These are phyloP conservation scores for Pasiphila rectangulata DNA, from an alignment of 2,888 invertebrate species.

Conservation along the genomic window DNA sequence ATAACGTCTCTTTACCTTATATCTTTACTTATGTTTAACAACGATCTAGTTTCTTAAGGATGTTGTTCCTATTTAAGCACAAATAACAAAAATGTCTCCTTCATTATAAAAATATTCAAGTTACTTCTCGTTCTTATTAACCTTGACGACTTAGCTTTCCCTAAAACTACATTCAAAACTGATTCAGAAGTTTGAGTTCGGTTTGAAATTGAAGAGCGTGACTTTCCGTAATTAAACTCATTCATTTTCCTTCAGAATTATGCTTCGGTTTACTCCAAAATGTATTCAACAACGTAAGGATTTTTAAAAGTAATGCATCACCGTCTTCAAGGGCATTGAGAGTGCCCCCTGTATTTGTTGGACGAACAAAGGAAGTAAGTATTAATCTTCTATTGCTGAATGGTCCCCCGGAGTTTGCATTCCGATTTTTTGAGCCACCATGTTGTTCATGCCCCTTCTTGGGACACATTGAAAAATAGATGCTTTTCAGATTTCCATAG, in stretches of 20 bases:
- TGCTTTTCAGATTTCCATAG: neutral
- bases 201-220: conserved; percentile 22
- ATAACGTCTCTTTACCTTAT: too few species aligned
- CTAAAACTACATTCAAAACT: conserved; percentile 1
- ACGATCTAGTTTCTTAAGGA: too few species aligned
- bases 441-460: conserved; percentile 46
- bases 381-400: conserved; percentile 71
- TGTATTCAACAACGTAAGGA: conserved; percentile 17
- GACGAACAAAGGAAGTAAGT: conserved; percentile 63
- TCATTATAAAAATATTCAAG: too few species aligned
- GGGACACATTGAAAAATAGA: conserved; percentile 26
- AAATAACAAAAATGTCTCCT: too few species aligned
- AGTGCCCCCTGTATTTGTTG: conserved; percentile 51
- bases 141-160: too few species aligned
- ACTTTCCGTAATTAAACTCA: conserved; percentile 31
- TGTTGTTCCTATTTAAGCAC: too few species aligned
- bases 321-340: conserved; percentile 47
- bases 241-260: conserved; percentile 13
- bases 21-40: too few species aligned
- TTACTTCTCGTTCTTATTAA: too few species aligned
- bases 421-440: conserved; percentile 60
- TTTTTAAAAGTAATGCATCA: conserved; percentile 58
- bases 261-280: conserved; percentile 22
- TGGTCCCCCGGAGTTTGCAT: conserved; percentile 69
- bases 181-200: conserved; percentile 1